Evolutionary conservation across 2,888 invertebrate genomes (phyloP).

Genomic region (Cynaeus angustus): DNA sequence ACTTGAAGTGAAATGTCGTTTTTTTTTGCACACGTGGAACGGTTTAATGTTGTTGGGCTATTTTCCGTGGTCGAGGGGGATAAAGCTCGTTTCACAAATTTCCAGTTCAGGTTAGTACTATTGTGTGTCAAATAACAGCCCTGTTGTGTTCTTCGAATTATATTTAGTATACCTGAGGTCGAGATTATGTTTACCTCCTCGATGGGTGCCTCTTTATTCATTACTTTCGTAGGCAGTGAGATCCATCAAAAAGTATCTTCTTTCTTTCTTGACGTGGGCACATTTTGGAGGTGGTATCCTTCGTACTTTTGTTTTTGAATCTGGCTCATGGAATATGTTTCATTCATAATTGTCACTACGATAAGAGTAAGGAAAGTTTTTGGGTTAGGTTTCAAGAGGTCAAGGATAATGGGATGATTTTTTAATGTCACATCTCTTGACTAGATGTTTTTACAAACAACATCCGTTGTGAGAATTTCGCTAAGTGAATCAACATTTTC

Average conservation of each 20-base stretch:
- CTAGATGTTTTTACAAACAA: constrained; percentile 28
- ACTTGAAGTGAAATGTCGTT: neutral
- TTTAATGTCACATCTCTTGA: constrained; percentile 26
- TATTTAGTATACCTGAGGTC: neutral
- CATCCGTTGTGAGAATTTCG: constrained; percentile 9
- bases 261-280: neutral
- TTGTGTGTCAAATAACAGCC: neutral
- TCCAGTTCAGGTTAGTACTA: constrained; percentile 3
- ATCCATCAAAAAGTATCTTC: constrained; percentile 15
- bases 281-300: neutral
- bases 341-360: constrained; percentile 20
- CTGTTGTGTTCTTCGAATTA: neutral
- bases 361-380: constrained; percentile 36
- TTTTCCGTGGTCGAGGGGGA: neutral
- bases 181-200: constrained; percentile 10
- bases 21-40: constrained; percentile 17
- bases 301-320: constrained; percentile 2
- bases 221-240: constrained; percentile 19
- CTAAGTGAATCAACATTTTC: constrained; percentile 1
- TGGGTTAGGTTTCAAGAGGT: constrained; percentile 36
- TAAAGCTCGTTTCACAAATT: constrained; percentile 4
- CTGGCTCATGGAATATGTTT: constrained; percentile 9
- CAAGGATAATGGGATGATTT: constrained; percentile 36
- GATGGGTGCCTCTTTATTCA: constrained; percentile 33
- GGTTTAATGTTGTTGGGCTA: neutral